phyloP scores from a whole-genome alignment of 2,113 vertebrate species.

The Oryzias melastigma region DNA sequence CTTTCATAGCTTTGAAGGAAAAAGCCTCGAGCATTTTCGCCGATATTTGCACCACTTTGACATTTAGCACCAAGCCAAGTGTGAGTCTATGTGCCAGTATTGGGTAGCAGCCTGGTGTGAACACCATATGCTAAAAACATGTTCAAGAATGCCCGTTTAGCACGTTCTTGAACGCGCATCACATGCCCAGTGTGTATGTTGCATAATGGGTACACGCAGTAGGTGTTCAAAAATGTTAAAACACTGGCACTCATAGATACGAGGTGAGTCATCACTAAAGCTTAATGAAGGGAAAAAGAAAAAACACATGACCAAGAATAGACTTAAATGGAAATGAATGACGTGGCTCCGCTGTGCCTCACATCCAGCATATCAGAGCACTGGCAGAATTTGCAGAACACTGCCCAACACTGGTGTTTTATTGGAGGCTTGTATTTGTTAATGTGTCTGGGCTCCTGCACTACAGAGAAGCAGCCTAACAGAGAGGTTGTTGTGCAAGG shows the following conservation, averaged over 20 bases:
- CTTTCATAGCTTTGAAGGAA: too few relatives aligned
- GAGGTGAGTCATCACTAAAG: conserved; percentile 45
- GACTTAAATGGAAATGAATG: conserved; percentile 49
- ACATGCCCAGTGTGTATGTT: too few relatives aligned
- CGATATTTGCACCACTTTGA: too few relatives aligned
- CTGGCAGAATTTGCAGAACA: conserved; percentile 49
- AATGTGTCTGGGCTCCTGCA: conserved; percentile 65
- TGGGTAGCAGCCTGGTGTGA: too few relatives aligned
- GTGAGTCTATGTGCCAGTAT: too few relatives aligned
- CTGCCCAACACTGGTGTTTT: conserved; percentile 69
- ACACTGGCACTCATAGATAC: conserved; percentile 27
- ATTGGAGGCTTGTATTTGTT: conserved; percentile 71
- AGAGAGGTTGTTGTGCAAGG: conserved; percentile 71
- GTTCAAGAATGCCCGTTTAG: conserved; percentile 2
- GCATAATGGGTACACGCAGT: conserved; percentile 21
- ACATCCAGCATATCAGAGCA: conserved; percentile 41
- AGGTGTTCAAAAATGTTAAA: conserved; percentile 23
- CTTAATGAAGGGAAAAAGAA: conserved; percentile 50
- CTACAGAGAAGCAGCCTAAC: conserved; percentile 51
- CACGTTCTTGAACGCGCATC: too few relatives aligned
- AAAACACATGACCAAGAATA: conserved; percentile 20
- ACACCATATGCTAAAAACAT: too few relatives aligned
- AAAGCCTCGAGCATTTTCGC: too few relatives aligned
- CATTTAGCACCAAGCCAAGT: too few relatives aligned
- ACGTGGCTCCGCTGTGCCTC: conserved; percentile 37